Evolutionary conservation across 1,140 invertebrate genomes (phyloP), one percentile per base, ranked within the genome.

Genomic region (Drosophila miranda): DNA sequence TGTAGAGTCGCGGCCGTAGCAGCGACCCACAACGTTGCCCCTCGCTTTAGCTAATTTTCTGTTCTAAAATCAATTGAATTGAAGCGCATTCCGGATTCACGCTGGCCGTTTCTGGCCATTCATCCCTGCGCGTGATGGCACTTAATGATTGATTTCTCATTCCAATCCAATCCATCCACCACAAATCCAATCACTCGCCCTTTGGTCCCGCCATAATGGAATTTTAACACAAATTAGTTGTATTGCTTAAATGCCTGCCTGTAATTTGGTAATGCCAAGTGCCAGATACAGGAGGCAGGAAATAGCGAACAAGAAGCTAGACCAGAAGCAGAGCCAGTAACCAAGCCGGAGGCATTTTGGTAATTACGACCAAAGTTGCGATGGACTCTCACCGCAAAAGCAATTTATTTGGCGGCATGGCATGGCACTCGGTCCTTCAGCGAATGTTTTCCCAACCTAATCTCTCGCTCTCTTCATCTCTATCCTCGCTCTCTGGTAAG

Each of bases 191-290:
- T 72, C 69, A 72, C 50, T 72, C 50, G 42, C 34, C 49, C 30
- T 75, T 76, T 23, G 52, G 46, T 14, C 46, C 11, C 34, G 11
- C 21, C 67, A 68, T 80, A 80, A 80, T 83, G 79, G 79, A 83
- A 84, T 84, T 83, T 80, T 45, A 76, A 73, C 72, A 76, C 80
- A 84, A 83, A 84, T 84, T 84, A 84, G 76, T 62, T 84, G 80
- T 76, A 64, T 80, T 76, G 71, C 71, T 68, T 74, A 74, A 69
- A 82, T 82, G 77, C 64, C 77, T 28, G 71, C 55, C 55, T 45
- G 69, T 74, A 74, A 74, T 74, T 81, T 64, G 56, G 52, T 55
- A 69, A 79, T 83, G 75, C 51, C 70, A 64, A 74, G 23, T 64
- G 52, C 49, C 64, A 42, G 34, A 26, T 55, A 48, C 50, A 67